Evolutionary conservation across 2,113 vertebrate species (phyloP), one percentile per base, ranked within the genome.

Genomic region (Pedionomus torquatus): DNA sequence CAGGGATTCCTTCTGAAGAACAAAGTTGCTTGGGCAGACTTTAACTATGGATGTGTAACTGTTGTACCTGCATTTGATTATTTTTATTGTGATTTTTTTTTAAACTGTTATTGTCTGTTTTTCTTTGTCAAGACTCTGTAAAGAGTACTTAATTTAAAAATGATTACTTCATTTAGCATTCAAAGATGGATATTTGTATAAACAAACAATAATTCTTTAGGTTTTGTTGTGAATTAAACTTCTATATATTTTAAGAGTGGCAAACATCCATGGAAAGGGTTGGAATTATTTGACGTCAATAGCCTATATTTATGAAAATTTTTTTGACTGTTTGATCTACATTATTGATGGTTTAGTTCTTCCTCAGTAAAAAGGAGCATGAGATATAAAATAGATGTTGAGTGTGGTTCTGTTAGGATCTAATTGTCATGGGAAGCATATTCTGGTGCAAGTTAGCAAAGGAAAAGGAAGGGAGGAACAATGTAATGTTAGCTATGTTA

Each of bases 1-100:
- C 25, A 65, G 17, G n/a, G 75, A 90, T 83, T 83, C 60, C 18
- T 70, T 92, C 68, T 68, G 46, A 92, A 90, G 79, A 92, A 70
- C 4, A 46, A 20, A 93, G 83, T 83, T 86, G 1, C 60, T 87
- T 80, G 76, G 16, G 11, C 25, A 61, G 35, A 71, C 7, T 81
- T 86, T 48, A 94, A 93, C 63, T 46, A 86, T 24, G 39, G 26
- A 58, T 52, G 5, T 80, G 19, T n/a, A 77, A 46, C 51, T 41
- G 6, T 49, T 49, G 43, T 70, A 85, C 8, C 23, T 63, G 11
- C 20, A 43, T 10, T 39, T 14, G 8, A 72, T 54, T 5, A 43
- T 15, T 89, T 61, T 69, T 63, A 17, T 7, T 55, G 72, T 66
- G 11, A 3, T 28, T 54, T 31, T 21, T 41, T 60, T 61, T 44